Percentiles rank a stretch among this genome's conserved stretches.
Conservation (phyloP, 2,797 vertebrate genomes). For the Fistularia tabacaria region DNA sequence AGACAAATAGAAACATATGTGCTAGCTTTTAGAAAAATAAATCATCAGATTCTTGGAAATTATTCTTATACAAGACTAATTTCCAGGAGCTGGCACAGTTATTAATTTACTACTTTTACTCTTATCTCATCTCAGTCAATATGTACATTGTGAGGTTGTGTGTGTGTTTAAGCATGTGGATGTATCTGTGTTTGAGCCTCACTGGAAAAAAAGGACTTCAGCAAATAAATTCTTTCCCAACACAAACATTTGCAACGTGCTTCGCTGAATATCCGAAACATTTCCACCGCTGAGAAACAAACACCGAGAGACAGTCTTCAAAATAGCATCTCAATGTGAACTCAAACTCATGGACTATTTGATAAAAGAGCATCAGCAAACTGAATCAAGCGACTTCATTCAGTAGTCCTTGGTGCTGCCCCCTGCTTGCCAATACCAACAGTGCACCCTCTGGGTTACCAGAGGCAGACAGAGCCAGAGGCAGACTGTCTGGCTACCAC, state of each 20-base stretch:
- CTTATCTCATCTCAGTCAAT: conserved; percentile 37
- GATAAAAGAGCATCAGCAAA: background rate
- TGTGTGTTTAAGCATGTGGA: background rate
- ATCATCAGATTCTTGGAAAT: conserved; percentile 18
- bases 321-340: too few relatives aligned
- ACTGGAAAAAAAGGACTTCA: background rate
- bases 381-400: background rate
- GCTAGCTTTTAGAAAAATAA: too few relatives aligned
- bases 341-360: background rate
- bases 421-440: conserved; percentile 24
- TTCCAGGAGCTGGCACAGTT: conserved; percentile 37
- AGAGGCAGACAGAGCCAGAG: conserved; percentile 56
- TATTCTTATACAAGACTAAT: conserved; percentile 32
- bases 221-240: background rate
- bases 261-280: background rate
- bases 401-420: conserved; percentile 46
- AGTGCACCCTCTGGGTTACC: conserved; percentile 35
- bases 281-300: background rate
- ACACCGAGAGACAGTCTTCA: background rate
- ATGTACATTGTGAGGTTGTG: conserved; percentile 4
- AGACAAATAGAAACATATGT: background rate
- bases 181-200: background rate
- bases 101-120: conserved; percentile 50
- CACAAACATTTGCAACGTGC: background rate
- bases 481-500: conserved; percentile 64